Conservation (phyloP, 2,888 invertebrate species). For the Machimus rusticus region DNA sequence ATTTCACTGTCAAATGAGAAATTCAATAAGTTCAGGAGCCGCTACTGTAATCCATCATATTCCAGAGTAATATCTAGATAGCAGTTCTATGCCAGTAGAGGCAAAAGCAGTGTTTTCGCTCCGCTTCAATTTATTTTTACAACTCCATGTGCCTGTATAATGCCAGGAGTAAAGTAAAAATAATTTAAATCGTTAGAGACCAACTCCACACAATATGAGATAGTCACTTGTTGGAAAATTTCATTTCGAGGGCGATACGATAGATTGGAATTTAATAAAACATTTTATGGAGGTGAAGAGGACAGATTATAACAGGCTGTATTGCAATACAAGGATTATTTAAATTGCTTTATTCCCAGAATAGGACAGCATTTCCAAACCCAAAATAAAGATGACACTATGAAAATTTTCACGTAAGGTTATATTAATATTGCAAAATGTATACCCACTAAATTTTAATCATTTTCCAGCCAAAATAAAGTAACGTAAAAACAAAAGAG, state of each 20-base stretch:
- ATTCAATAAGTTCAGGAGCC: constrained; percentile 30
- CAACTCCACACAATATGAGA: not conserved
- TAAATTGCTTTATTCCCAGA: not conserved
- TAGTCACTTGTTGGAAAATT: not conserved
- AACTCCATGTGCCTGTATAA: not conserved
- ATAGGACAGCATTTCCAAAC: not conserved
- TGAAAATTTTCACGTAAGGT: too few species aligned
- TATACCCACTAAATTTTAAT: too few species aligned
- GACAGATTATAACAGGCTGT: not conserved
- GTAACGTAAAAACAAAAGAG: too few species aligned
- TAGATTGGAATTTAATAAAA: not conserved
- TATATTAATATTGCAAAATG: too few species aligned
- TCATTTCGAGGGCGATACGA: not conserved
- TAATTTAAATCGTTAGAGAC: not conserved
- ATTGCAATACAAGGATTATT: not conserved
- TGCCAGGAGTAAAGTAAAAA: not conserved
- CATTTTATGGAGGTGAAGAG: not conserved
- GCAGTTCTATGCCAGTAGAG: not conserved
- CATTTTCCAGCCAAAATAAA: too few species aligned
- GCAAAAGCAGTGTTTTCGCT: not conserved
- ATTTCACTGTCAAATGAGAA: constrained; percentile 36
- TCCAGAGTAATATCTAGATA: not conserved
- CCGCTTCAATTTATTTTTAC: not conserved
- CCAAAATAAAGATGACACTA: not conserved
- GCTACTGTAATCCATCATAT: constrained; percentile 32